These are phyloP conservation scores for Arvicanthis niloticus DNA, from an alignment of 2,113 vertebrate genomes.

Conservation along the genomic window DNA sequence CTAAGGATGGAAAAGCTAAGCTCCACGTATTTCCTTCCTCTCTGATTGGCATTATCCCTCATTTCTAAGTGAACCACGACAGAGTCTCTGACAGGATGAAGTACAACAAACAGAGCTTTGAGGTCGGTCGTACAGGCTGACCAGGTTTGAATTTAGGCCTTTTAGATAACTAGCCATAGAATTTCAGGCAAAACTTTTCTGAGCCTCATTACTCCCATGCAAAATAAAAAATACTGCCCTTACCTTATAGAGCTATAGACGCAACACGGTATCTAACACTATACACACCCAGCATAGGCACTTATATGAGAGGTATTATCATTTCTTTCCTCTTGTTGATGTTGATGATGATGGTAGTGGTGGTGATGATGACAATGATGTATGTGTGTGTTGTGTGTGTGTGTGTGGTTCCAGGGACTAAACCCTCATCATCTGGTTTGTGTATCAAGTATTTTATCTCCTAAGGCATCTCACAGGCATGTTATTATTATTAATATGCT, in stretches of 20 bases:
- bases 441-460: neutral
- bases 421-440: neutral
- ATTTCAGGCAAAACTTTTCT: neutral
- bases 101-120: neutral
- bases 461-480: neutral
- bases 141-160: neutral
- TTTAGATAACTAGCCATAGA: neutral
- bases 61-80: slow-evolving; percentile 27
- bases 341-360: fast-evolving
- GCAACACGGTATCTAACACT: neutral
- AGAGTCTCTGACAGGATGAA: neutral
- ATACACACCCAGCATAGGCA: neutral
- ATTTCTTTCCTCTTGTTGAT: neutral
- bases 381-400: neutral
- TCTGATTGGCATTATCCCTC: neutral
- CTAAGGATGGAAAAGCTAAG: neutral
- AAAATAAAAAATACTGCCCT: neutral
- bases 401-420: neutral
- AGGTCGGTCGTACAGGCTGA: slow-evolving; percentile 15
- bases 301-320: neutral
- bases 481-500: neutral
- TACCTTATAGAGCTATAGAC: neutral
- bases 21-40: neutral
- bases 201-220: neutral
- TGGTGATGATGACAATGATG: neutral